These are phyloP conservation scores for Alosa sapidissima DNA, from an alignment of 2,797 vertebrate genomes.

Conservation along the genomic window DNA sequence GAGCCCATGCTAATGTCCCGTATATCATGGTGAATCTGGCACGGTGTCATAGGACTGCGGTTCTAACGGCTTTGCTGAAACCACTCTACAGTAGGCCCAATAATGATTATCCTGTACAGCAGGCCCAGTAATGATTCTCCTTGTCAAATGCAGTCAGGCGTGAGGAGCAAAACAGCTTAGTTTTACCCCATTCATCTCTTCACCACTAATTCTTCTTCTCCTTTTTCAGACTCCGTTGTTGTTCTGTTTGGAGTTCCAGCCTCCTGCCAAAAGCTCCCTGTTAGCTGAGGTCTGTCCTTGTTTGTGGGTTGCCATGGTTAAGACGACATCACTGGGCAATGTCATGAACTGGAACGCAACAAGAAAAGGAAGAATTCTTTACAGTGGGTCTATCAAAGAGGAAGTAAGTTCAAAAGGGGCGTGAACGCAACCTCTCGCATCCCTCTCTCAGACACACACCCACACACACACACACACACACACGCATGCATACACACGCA, in stretches of 20 bases:
- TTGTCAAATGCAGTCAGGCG: not conserved
- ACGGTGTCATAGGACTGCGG: not conserved
- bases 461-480: conserved; percentile 30
- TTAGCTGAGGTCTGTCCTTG: conserved; percentile 3
- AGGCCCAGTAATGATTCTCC: too few relatives aligned
- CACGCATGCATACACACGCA: not conserved
- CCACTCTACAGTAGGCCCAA: not conserved
- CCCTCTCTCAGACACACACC: not conserved
- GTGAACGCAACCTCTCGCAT: conserved; percentile 39
- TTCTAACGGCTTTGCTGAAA: not conserved
- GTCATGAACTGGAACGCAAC: not conserved
- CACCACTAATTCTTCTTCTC: not conserved
- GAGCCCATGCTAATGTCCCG: not conserved
- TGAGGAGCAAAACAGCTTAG: not conserved
- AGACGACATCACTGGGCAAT: not conserved
- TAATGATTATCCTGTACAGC: not conserved
- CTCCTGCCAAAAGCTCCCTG: not conserved
- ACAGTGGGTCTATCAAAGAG: conserved; percentile 46
- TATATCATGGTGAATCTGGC: not conserved
- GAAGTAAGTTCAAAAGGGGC: conserved; percentile 9
- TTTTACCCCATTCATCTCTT: not conserved
- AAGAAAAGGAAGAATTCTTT: conserved; percentile 7
- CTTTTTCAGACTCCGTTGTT: not conserved
- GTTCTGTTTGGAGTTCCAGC: not conserved
- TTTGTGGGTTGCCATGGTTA: conserved; percentile 14